Conservation (phyloP, 1,140 invertebrate genomes). For the Galendromus occidentalis region DNA sequence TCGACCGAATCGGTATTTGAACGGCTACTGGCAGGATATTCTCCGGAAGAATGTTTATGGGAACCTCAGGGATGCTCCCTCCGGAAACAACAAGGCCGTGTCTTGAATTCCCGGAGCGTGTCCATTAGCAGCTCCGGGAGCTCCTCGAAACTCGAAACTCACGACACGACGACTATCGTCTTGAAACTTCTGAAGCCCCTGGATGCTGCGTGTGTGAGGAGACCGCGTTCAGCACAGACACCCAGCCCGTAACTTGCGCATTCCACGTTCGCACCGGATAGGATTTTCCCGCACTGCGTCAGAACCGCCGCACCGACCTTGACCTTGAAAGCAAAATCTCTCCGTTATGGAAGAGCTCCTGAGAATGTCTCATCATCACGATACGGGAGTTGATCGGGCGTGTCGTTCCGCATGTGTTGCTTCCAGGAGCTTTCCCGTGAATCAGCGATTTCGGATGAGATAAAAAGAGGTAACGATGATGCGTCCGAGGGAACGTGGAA, state of each 20-base stretch:
- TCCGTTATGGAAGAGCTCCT: not conserved
- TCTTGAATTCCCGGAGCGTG: no score
- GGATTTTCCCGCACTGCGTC: not conserved
- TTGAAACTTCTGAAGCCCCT: not conserved
- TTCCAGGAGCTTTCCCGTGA: no score
- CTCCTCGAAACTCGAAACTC: not conserved
- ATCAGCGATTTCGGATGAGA: no score
- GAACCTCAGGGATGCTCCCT: no score
- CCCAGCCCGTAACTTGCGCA: not conserved
- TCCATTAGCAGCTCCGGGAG: no score
- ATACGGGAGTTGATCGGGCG: not conserved
- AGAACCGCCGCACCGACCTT: conserved; percentile 1
- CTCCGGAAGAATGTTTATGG: no score
- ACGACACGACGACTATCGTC: not conserved
- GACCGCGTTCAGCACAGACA: not conserved
- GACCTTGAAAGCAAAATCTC: not conserved
- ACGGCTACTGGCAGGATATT: no score
- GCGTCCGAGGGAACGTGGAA: no score
- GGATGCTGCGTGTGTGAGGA: not conserved
- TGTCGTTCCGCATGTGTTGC: not conserved
- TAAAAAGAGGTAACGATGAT: no score
- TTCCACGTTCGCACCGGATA: not conserved
- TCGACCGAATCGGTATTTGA: not conserved
- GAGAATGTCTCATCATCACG: not conserved
- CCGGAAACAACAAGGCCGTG: no score